Conservation (phyloP, 2,797 vertebrate genomes). For the Malurus leucopterus region DNA sequence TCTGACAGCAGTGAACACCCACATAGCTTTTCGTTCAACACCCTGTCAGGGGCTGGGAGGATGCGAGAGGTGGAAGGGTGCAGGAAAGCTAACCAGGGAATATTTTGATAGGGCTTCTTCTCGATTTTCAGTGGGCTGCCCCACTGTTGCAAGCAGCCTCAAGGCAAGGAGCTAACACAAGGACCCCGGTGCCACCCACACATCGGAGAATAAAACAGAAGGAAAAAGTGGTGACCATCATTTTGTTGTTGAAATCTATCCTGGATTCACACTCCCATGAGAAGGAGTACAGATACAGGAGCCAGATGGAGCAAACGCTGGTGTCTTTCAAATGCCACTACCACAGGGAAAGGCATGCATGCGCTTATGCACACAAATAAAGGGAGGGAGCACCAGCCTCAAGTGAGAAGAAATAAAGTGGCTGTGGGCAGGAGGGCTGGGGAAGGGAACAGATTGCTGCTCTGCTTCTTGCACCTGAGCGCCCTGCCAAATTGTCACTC, state of each 20-base stretch:
- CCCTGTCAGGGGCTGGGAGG: neutral
- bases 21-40: fast-evolving
- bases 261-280: neutral
- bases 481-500: conserved; percentile 22
- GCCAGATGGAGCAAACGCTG: conserved; percentile 19
- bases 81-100: neutral
- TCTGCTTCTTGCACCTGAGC: conserved; percentile 25
- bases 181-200: neutral
- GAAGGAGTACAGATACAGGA: neutral
- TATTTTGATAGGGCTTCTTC: neutral
- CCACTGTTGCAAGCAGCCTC: neutral
- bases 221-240: neutral
- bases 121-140: neutral
- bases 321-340: conserved; percentile 10
- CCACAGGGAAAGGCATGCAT: neutral
- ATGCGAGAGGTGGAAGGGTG: neutral
- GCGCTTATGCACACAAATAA: neutral
- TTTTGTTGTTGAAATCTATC: neutral
- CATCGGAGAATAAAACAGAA: neutral
- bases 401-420: conserved; percentile 12
- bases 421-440: conserved; percentile 11
- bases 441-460: conserved; percentile 52
- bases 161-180: neutral
- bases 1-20: neutral
- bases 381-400: neutral